Conservation (phyloP, 2,888 invertebrate species). For the Notodonta ziczac region DNA sequence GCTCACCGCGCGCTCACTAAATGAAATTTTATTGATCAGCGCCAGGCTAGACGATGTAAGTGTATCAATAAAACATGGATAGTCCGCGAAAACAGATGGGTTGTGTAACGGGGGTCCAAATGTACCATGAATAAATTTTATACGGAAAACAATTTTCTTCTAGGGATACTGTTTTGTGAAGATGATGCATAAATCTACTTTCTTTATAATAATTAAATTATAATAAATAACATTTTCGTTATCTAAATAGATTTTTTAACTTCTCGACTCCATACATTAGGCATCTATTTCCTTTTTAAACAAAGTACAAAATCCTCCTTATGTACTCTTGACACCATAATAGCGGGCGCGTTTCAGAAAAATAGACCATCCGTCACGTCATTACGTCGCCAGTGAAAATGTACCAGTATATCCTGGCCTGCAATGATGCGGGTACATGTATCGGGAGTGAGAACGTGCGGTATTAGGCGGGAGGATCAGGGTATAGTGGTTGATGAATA, state of each 20-base stretch:
- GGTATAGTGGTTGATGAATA: conserved; percentile 43
- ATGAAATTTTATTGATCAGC: conserved; percentile 35
- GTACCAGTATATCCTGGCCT: conserved; percentile 16
- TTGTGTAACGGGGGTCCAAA: neutral
- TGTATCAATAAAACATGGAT: conserved; percentile 2
- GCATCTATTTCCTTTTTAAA: too few relatives aligned
- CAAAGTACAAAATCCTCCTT: neutral
- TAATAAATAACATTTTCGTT: too few relatives aligned
- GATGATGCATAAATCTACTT: too few relatives aligned
- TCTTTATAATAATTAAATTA: too few relatives aligned
- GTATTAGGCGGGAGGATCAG: conserved; percentile 26
- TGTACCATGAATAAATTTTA: neutral
- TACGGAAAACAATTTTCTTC: too few relatives aligned
- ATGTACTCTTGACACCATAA: conserved; percentile 14
- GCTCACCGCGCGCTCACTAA: conserved; percentile 23
- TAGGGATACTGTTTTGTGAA: too few relatives aligned
- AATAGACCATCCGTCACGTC: conserved; percentile 16
- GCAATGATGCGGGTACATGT: neutral
- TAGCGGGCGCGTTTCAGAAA: conserved; percentile 12
- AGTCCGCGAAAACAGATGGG: neutral
- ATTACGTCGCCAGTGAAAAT: conserved; percentile 19
- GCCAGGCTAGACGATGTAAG: conserved; percentile 28
- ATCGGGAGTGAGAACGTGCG: conserved; percentile 5
- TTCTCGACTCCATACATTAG: too few relatives aligned
- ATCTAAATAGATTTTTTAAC: too few relatives aligned